Base-by-base conservation (phyloP, 35 echinoderm and acorn worm species). In the Lytechinus variegatus region DNA sequence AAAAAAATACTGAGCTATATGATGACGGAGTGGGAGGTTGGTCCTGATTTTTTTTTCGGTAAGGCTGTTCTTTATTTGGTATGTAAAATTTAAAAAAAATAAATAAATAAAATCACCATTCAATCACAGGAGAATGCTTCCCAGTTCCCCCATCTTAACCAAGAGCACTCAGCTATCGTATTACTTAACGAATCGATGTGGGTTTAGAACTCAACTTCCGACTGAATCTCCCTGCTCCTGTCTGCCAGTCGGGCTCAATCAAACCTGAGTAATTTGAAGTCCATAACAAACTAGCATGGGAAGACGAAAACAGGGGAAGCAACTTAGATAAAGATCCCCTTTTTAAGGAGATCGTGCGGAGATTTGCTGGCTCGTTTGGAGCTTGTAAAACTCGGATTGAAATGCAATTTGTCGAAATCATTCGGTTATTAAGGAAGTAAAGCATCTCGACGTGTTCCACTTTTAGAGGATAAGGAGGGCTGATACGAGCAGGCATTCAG, bases 401-500 rank as follows among this genome's bases (percentile, higher is more conserved):
- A 93, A 93, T 93, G 54, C 92, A 93, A 93, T 93, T 93, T 93
- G 92, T 93, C 92, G 92, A 93, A 54, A 93, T 93, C 92, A 57
- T 3, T 93, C 92, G n/a, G 55, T 54, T 53, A 93, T 93, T 93
- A 93, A 1, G 7, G 92, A 54, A 54, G 29, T 93, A 57, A 27
- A 33, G 92, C 55, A 10, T 8, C 53, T 10, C 51, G 92, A 93
- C 92, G 53, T 55, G 92, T 93, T 93, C 54, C 13, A 57, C 28
- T 56, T 93, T 93, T 54, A 90, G 92, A 27, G 92, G 92, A 93
- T 93, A 57, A 93, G 27, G 27, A 9, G n/a, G 52, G 53, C 9
- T 93, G 92, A 93, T 93, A 54, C 92, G 21, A 93, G n/a, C 52
- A 28, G 54, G 54, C 92, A 93, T 33, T 13, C 57, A 93, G 28